These are phyloP conservation scores for Plagodis dolabraria DNA, from an alignment of 2,888 invertebrate genomes.

Conservation along the genomic window DNA sequence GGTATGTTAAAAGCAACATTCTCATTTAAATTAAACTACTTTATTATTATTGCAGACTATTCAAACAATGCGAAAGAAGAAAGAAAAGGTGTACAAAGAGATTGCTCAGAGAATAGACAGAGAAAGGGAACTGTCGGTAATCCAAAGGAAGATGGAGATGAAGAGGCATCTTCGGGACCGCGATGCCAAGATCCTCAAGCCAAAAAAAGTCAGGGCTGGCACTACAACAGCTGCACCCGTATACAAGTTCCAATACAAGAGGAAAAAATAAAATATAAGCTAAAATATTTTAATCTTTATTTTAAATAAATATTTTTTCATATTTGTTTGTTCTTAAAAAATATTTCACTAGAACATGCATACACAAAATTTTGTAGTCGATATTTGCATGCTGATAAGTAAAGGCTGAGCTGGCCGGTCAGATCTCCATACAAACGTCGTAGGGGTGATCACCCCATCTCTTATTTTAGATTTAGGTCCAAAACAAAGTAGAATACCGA, in stretches of 20 bases:
- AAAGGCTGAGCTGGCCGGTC: too few species aligned
- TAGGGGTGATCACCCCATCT: too few species aligned
- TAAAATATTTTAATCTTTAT: conserved; percentile 25
- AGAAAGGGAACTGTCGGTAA: conserved; percentile 89
- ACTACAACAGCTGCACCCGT: conserved; percentile 89
- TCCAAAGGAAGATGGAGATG: conserved; percentile 92
- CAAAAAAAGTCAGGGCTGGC: conserved; percentile 86
- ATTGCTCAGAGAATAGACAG: conserved; percentile 90
- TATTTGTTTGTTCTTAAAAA: conserved; percentile 30
- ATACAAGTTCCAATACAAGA: conserved; percentile 92
- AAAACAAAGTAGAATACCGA: too few species aligned
- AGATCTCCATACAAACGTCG: too few species aligned
- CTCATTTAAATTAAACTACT: too few species aligned
- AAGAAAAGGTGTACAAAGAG: conserved; percentile 89
- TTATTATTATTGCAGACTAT: conserved; percentile 57
- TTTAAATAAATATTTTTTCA: conserved; percentile 26
- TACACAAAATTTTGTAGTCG: background rate
- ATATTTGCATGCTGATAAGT: conserved; percentile 20
- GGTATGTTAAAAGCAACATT: too few species aligned
- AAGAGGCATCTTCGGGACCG: conserved; percentile 87
- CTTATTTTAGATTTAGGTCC: too few species aligned
- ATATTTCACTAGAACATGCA: conserved; percentile 31
- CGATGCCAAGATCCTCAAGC: conserved; percentile 85
- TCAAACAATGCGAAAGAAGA: conserved; percentile 82
- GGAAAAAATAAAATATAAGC: conserved; percentile 87